Conservation (phyloP, 2,113 vertebrate species). For the Donacobius atricapilla region DNA sequence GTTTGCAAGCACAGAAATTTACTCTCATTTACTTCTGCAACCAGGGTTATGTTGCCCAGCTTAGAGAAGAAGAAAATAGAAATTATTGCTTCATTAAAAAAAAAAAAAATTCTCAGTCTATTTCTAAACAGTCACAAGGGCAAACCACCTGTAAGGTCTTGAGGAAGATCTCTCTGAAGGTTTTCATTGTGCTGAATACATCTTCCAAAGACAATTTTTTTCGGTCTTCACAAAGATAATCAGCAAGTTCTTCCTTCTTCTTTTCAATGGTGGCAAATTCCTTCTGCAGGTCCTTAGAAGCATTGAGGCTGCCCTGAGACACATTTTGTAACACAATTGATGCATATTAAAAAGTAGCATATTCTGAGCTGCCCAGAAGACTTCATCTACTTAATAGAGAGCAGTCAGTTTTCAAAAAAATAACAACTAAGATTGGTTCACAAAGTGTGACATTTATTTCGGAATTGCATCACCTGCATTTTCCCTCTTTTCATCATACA, state of each 20-base stretch:
- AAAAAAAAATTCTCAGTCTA: background rate
- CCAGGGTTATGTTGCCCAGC: background rate
- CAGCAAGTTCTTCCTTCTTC: slow-evolving; percentile 80
- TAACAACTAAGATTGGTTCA: background rate
- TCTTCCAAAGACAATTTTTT: slow-evolving; percentile 84
- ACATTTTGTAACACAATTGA: background rate
- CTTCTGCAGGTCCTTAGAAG: slow-evolving; percentile 68
- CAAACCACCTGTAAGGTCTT: slow-evolving; percentile 86
- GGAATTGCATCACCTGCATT: background rate
- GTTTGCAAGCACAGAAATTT: background rate
- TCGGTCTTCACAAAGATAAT: slow-evolving; percentile 88
- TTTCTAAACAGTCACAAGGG: background rate
- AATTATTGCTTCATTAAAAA: background rate
- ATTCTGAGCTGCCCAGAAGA: background rate
- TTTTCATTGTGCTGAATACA: slow-evolving; percentile 83
- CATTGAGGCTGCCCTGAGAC: slow-evolving; percentile 73
- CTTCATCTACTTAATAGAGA: background rate
- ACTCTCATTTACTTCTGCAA: background rate
- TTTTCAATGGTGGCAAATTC: slow-evolving; percentile 72
- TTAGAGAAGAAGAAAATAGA: background rate
- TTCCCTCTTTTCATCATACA: background rate
- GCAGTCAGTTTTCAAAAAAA: background rate
- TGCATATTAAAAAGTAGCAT: background rate
- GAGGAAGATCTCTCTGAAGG: slow-evolving; percentile 84
- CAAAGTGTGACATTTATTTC: background rate